phyloP scores from a whole-genome alignment of 1,140 invertebrate genomes.

The Tetragnatha versicolor region DNA sequence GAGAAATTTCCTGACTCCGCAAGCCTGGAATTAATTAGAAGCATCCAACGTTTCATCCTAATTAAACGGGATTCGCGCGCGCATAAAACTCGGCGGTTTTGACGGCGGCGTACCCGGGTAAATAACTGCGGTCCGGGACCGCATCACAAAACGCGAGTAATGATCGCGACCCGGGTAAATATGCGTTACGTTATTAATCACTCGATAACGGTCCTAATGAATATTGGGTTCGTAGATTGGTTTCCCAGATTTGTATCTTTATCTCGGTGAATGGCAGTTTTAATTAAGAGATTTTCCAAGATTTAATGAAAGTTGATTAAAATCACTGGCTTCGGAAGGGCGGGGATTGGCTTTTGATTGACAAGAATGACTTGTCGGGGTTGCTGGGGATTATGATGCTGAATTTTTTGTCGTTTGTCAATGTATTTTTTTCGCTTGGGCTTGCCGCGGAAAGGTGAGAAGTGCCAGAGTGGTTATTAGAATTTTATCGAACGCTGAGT shows the following conservation, averaged over 20 bases:
- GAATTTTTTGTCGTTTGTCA: too few relatives aligned
- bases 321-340: too few relatives aligned
- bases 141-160: background rate
- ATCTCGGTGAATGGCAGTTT: slow-evolving; percentile 9
- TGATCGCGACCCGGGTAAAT: background rate
- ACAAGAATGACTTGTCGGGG: too few relatives aligned
- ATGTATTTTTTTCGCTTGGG: too few relatives aligned
- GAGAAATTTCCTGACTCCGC: slow-evolving; percentile 1
- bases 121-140: slow-evolving; percentile 5
- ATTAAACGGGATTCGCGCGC: slow-evolving; percentile 6
- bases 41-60: background rate
- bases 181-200: background rate
- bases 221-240: slow-evolving; percentile 16
- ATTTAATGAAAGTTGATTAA: background rate
- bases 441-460: too few relatives aligned
- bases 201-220: slow-evolving; percentile 12
- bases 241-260: too few relatives aligned
- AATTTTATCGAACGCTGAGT: too few relatives aligned
- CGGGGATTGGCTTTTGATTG: too few relatives aligned
- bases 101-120: slow-evolving; percentile 1
- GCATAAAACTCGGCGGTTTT: slow-evolving; percentile 1
- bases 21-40: slow-evolving; percentile 12
- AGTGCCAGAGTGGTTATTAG: too few relatives aligned
- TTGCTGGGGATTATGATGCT: too few relatives aligned
- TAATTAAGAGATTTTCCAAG: slow-evolving; percentile 1